Conservation (phyloP, 2,888 invertebrate species). For the Encarsia formosa region DNA sequence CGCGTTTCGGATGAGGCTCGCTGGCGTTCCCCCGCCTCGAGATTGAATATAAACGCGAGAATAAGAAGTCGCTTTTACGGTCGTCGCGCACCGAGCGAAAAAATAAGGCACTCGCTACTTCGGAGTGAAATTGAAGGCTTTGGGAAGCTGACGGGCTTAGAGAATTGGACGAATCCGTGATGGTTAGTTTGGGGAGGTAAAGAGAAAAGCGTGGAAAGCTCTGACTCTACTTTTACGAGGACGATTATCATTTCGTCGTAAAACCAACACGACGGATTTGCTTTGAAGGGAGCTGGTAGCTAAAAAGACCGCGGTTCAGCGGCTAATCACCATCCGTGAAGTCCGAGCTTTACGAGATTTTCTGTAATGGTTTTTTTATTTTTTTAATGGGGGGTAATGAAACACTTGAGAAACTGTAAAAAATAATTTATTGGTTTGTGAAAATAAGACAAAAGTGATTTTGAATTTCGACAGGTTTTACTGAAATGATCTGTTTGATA, state of each 20-base stretch:
- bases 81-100: not conserved
- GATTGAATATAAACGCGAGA: slow-evolving; percentile 52
- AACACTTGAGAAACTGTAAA: no score
- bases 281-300: no score
- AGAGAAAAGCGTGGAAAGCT: not conserved
- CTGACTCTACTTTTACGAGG: slow-evolving; percentile 14
- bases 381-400: no score
- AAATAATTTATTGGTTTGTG: no score
- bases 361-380: no score
- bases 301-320: no score
- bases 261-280: no score
- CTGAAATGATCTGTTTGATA: no score
- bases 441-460: no score
- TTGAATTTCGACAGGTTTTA: no score
- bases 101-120: slow-evolving; percentile 36
- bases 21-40: slow-evolving; percentile 34
- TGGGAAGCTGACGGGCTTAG: slow-evolving; percentile 38
- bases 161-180: slow-evolving; percentile 37
- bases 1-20: slow-evolving; percentile 48
- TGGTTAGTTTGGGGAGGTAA: slow-evolving; percentile 27
- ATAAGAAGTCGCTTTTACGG: slow-evolving; percentile 51
- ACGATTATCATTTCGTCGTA: slow-evolving; percentile 17
- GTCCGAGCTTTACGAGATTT: no score
- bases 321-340: no score
- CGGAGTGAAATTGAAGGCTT: slow-evolving; percentile 49